A percentile compares a stretch with the other conserved stretches of the same genome.
Evolutionary conservation across 2,888 invertebrate genomes (phyloP).

Genomic region (Graphium colonna): DNA sequence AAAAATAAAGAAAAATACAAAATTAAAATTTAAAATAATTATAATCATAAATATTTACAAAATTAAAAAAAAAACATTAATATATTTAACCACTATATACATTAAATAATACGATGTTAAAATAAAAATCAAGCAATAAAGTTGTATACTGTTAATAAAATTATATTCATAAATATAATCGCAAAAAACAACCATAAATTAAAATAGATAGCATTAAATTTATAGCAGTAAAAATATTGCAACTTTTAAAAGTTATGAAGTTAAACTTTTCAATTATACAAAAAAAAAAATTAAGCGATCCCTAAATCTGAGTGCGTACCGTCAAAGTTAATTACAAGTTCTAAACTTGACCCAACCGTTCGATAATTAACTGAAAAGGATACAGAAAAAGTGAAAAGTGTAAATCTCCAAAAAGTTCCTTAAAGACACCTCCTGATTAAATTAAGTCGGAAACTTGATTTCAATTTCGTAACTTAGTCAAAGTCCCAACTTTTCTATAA

Average conservation of each 20-base stretch:
- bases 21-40: too few species aligned
- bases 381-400: slow-evolving; percentile 14
- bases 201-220: slow-evolving; percentile 11
- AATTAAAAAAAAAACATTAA: too few species aligned
- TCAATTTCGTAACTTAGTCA: slow-evolving; percentile 19
- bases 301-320: not conserved
- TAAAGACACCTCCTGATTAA: slow-evolving; percentile 16
- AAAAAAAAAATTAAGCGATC: not conserved
- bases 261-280: not conserved
- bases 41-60: too few species aligned
- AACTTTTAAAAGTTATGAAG: not conserved
- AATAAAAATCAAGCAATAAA: not conserved
- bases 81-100: too few species aligned
- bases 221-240: not conserved
- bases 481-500: slow-evolving; percentile 9
- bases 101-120: too few species aligned
- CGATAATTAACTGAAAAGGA: slow-evolving; percentile 12
- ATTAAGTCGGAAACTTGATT: slow-evolving; percentile 20
- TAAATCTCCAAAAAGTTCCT: slow-evolving; percentile 11
- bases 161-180: not conserved
- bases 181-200: slow-evolving; percentile 3
- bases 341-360: not conserved
- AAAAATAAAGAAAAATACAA: too few species aligned
- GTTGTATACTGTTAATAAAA: not conserved
- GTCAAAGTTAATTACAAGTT: slow-evolving; percentile 2